phyloP scores from a whole-genome alignment of 2,113 vertebrate species.

The Diphyllodes magnificus region DNA sequence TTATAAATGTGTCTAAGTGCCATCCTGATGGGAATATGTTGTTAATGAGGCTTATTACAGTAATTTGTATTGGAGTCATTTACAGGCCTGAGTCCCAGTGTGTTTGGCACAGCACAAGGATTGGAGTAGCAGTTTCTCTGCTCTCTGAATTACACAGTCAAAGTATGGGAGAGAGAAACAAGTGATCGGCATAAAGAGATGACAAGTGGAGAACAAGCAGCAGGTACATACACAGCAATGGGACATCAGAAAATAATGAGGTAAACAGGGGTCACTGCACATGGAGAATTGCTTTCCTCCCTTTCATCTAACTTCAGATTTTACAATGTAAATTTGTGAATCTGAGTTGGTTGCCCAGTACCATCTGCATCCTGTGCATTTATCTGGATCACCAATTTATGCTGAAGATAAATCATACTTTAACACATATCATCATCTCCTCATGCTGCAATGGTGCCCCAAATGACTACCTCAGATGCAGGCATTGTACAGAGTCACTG shows the following conservation, averaged over 20 bases:
- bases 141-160: not conserved
- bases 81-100: not conserved
- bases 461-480: not conserved
- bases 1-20: not conserved
- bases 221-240: not conserved
- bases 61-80: not conserved
- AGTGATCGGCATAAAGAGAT: not conserved
- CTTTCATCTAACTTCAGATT: not conserved
- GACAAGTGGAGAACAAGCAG: not conserved
- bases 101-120: not conserved
- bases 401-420: not conserved
- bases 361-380: not conserved
- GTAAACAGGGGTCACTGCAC: not conserved
- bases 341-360: not conserved
- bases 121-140: not conserved
- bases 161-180: not conserved
- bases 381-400: not conserved
- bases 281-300: not conserved
- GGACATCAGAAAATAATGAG: not conserved
- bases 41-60: slow-evolving; percentile 2
- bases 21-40: not conserved
- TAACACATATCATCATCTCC: not conserved
- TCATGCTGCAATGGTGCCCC: not conserved
- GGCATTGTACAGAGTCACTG: not conserved
- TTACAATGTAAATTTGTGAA: not conserved